Conservation (phyloP, 2,797 vertebrate genomes). For the Morus bassanus region DNA sequence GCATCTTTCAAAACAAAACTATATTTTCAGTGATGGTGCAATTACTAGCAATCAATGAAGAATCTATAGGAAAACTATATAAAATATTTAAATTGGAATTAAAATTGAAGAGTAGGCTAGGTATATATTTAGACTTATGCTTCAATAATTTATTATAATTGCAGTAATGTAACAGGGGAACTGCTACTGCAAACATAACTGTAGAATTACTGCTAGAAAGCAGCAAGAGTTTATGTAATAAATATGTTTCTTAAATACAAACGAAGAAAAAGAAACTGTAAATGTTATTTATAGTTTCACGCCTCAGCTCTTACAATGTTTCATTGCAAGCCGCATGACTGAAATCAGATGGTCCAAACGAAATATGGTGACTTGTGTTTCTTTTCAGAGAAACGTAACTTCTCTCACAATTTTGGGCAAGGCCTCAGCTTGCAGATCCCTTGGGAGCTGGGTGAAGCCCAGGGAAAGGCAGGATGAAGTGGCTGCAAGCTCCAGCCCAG, state of each 20-base stretch:
- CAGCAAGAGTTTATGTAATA: neutral
- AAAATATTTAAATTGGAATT: slow-evolving; percentile 65
- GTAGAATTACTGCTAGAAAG: neutral
- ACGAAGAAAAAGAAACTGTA: neutral
- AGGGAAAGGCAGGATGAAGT: neutral
- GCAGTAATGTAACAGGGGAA: neutral
- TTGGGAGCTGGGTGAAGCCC: neutral
- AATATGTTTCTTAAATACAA: slow-evolving; percentile 15
- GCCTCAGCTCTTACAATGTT: neutral
- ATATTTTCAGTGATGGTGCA: neutral
- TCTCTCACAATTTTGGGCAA: neutral
- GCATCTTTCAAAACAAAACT: slow-evolving; percentile 41
- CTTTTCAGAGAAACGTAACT: neutral
- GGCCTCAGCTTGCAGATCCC: neutral
- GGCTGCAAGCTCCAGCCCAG: neutral
- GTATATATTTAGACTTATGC: slow-evolving; percentile 38
- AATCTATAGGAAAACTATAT: slow-evolving; percentile 57
- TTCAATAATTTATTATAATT: slow-evolving; percentile 64
- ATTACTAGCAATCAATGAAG: slow-evolving; percentile 53
- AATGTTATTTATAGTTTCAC: neutral
- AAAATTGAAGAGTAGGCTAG: slow-evolving; percentile 47
- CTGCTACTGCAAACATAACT: neutral
- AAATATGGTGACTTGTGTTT: neutral
- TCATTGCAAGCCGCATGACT: neutral
- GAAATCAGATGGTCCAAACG: neutral